Base-by-base conservation (phyloP, 2,888 invertebrate genomes). In the Hirudinaria manillensis region DNA sequence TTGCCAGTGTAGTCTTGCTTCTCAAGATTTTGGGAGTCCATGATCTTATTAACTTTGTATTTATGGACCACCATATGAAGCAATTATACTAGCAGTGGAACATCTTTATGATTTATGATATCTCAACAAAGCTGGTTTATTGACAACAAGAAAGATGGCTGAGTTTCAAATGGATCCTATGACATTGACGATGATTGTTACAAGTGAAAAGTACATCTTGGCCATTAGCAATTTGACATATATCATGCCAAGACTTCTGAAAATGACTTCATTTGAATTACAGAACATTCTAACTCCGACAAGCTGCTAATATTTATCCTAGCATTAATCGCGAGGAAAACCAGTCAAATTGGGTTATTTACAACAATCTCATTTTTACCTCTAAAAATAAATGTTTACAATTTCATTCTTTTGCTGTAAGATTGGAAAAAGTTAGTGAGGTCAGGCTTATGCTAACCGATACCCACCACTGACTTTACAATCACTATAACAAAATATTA, bases 101-200 rank as follows among this genome's bases (percentile, higher is more conserved):
- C 80, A 79, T 76, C 87, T 99, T 56, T 99, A 99, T 85, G 99
- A 98, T 0, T 88, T 99, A 70, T 97, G 98, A 7, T 98, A 98
- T 1, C 88, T 99, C 19, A 98, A 99, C 87, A 97, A 99, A 87
- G 91, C 92, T 81, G 99, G 98, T 0, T 96, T 98, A 87, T 87
- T 99, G 75, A 99, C 99, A 1, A 97, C 95, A 0, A 88, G 99
- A 79, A 88, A 94, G 84, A 99, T 99, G 99, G 99, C 99, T 0
- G 99, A 99, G 86, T 97, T 99, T 86, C 99, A 99, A 0, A 91
- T 95, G 19, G 97, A 99, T 87, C 98, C 99, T 0, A 94, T 96
- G 94, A 92, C 99, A 90, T 94, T 95, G 0, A 98, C 98, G 88
- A 97, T 97, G 94, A 88, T 99, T 75, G 85, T 99, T 74, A 97